Evolutionary conservation across 2,113 vertebrate genomes (phyloP).

Genomic region (Sterna hirundo): DNA sequence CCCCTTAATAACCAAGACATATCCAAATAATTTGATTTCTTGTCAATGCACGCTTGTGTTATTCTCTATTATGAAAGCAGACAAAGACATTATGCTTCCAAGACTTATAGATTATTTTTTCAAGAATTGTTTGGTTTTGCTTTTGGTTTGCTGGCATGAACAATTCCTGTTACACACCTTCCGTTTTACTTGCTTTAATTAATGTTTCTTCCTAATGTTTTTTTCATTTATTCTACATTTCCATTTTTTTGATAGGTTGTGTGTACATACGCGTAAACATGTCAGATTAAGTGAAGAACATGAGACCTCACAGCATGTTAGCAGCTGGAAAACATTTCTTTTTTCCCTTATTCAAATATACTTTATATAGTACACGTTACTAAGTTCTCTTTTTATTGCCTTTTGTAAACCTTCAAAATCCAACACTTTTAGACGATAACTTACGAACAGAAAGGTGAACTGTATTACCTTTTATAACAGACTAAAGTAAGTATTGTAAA

Average conservation of each 20-base stretch:
- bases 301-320: background rate
- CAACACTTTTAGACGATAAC: background rate
- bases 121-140: background rate
- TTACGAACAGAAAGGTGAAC: background rate
- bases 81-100: background rate
- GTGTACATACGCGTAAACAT: background rate
- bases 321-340: background rate
- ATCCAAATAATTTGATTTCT: background rate
- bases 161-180: background rate
- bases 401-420: background rate
- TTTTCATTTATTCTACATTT: background rate
- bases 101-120: background rate
- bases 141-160: background rate
- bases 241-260: background rate
- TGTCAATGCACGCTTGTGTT: background rate
- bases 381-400: background rate
- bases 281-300: background rate
- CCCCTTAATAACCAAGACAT: background rate
- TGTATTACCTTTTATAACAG: background rate
- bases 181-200: background rate
- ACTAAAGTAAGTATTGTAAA: background rate
- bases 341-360: background rate
- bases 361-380: background rate
- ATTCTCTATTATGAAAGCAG: background rate
- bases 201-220: background rate